Conservation (phyloP, 2,888 invertebrate species). For the Coenonympha glycerion region DNA sequence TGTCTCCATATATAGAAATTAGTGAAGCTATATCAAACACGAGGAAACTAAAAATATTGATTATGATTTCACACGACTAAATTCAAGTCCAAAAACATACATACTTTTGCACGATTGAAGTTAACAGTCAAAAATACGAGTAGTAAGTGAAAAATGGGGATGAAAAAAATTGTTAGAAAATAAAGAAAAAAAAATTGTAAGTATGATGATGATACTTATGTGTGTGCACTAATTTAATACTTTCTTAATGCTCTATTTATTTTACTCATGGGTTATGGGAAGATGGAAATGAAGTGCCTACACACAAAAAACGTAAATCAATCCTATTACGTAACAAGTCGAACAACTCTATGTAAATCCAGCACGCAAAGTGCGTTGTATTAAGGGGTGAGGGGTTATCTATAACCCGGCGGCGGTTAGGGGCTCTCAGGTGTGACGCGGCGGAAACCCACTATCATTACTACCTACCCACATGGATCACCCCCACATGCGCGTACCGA, state of each 20-base stretch:
- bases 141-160: too few species aligned
- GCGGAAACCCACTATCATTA: constrained; percentile 74
- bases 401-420: constrained; percentile 72
- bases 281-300: too few species aligned
- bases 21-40: not conserved
- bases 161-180: too few species aligned
- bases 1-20: not conserved
- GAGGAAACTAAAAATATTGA: not conserved
- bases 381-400: constrained; percentile 61
- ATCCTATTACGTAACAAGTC: constrained; percentile 36
- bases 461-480: constrained; percentile 62
- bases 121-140: too few species aligned
- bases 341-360: constrained; percentile 39
- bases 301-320: not conserved
- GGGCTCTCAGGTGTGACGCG: constrained; percentile 75
- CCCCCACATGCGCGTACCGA: constrained; percentile 34
- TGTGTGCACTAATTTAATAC: too few species aligned
- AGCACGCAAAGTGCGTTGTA: constrained; percentile 48
- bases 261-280: too few species aligned
- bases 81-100: constrained; percentile 1
- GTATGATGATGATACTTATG: too few species aligned
- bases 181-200: too few species aligned
- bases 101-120: too few species aligned
- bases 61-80: not conserved
- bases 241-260: too few species aligned